These are phyloP conservation scores for Anguilla marmorata DNA, from an alignment of 2,797 vertebrate genomes.

Conservation along the genomic window DNA sequence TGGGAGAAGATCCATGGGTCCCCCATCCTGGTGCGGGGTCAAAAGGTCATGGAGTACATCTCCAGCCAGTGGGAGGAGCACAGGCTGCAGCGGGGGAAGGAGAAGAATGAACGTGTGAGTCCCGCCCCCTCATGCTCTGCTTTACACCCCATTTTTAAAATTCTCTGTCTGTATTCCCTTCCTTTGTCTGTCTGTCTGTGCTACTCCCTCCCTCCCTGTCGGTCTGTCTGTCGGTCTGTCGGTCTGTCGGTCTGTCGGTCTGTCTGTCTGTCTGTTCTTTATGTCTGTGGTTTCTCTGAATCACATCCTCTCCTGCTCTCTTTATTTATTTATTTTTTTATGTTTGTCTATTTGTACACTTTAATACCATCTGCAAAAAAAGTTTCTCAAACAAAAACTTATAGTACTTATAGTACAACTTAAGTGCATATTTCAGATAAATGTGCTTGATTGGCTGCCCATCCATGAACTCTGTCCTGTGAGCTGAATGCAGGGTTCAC, in stretches of 20 bases:
- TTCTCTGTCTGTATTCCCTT: background rate
- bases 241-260: background rate
- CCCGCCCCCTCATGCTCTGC: too few species aligned
- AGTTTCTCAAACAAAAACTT: too few species aligned
- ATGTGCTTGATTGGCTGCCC: too few species aligned
- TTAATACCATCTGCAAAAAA: too few species aligned
- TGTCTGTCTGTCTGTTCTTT: background rate
- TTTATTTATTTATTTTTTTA: too few species aligned
- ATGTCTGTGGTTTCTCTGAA: too few species aligned
- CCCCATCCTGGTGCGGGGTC: constrained; percentile 57
- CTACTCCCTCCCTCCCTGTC: too few species aligned
- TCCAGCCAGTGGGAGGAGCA: constrained; percentile 60
- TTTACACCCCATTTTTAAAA: background rate
- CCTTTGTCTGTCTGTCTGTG: background rate
- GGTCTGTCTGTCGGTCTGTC: background rate
- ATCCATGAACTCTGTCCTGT: background rate
- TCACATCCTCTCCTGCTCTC: too few species aligned
- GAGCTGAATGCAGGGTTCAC: background rate
- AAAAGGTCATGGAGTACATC: constrained; percentile 59
- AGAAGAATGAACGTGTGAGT: constrained; percentile 62
- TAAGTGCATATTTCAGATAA: too few species aligned
- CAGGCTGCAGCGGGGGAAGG: constrained; percentile 59
- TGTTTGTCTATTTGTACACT: too few species aligned
- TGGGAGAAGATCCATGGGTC: constrained; percentile 57
- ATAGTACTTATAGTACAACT: too few species aligned